phyloP scores from a whole-genome alignment of 2,113 vertebrate genomes.

The Lanius collurio region DNA sequence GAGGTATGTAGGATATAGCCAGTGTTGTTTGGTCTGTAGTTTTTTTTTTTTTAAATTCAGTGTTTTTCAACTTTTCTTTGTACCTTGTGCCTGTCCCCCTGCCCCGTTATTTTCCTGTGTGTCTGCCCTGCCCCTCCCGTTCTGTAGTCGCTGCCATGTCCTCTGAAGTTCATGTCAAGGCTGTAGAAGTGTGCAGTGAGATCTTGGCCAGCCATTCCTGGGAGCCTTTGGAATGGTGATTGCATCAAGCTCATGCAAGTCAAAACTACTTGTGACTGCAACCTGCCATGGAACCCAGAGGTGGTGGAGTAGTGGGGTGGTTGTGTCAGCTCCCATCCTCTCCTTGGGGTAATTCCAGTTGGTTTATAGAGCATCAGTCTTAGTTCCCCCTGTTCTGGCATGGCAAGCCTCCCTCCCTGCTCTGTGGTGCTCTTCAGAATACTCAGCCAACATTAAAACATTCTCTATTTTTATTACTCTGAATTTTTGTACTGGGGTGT shows the following conservation, averaged over 20 bases:
- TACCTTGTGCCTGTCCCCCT: slow-evolving; percentile 32
- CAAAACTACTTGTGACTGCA: background rate
- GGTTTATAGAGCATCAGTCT: fast-evolving
- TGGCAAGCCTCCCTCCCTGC: fast-evolving
- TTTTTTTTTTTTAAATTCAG: background rate
- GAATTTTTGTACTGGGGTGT: background rate
- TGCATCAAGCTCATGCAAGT: background rate
- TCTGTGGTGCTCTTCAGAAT: background rate
- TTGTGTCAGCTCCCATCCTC: background rate
- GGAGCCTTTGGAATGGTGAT: background rate
- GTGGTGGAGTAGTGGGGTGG: background rate
- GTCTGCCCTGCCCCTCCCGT: background rate
- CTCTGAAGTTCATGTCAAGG: background rate
- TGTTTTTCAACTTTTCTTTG: slow-evolving; percentile 21
- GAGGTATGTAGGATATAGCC: slow-evolving; percentile 67
- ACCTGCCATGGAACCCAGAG: background rate
- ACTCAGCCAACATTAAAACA: background rate
- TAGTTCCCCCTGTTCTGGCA: background rate
- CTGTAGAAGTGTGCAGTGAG: slow-evolving; percentile 31
- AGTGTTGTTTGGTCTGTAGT: slow-evolving; percentile 67
- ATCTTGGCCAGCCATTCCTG: background rate
- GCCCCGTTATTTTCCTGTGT: slow-evolving; percentile 38
- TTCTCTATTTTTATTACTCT: background rate
- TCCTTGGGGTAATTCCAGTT: background rate
- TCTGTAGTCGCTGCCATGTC: background rate